Percentiles rank a stretch among this genome's conserved stretches.
Conservation (phyloP, 2,797 vertebrate species). For the Octomys mimax region DNA sequence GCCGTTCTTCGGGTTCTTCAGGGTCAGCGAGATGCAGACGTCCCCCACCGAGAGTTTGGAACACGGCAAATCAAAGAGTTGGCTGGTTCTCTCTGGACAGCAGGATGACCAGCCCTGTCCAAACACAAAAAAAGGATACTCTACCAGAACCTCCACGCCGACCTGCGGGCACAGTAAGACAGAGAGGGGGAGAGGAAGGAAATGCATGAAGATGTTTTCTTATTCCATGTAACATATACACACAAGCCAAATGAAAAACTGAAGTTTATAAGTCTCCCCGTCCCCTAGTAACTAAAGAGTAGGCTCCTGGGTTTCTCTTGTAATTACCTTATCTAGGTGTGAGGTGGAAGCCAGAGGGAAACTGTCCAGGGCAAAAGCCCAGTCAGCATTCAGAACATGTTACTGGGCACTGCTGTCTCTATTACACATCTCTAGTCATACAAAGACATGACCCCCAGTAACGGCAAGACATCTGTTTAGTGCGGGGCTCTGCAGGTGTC, state of each 20-base stretch:
- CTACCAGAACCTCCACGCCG: constrained; percentile 98
- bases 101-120: constrained; percentile 99
- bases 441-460: not conserved
- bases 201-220: constrained; percentile 6
- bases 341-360: not conserved
- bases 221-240: not conserved
- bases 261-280: not conserved
- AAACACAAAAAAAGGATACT: constrained; percentile 99
- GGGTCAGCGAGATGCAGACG: constrained; percentile 99
- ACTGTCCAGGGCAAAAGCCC: not conserved
- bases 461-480: not conserved
- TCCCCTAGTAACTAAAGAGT: too few species aligned
- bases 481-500: not conserved
- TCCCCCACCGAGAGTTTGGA: constrained; percentile 98
- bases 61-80: constrained; percentile 98
- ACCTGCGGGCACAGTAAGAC: constrained; percentile 90
- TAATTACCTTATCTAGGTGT: not conserved
- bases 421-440: accelerated
- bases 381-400: not conserved
- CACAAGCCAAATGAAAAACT: not conserved
- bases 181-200: constrained; percentile 63
- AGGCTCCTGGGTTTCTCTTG: not conserved
- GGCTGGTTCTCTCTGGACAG: constrained; percentile 97
- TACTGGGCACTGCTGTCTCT: not conserved
- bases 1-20: constrained; percentile 98